Conservation (phyloP, 1,140 invertebrate genomes). For the Ostrea denselamellosa region DNA sequence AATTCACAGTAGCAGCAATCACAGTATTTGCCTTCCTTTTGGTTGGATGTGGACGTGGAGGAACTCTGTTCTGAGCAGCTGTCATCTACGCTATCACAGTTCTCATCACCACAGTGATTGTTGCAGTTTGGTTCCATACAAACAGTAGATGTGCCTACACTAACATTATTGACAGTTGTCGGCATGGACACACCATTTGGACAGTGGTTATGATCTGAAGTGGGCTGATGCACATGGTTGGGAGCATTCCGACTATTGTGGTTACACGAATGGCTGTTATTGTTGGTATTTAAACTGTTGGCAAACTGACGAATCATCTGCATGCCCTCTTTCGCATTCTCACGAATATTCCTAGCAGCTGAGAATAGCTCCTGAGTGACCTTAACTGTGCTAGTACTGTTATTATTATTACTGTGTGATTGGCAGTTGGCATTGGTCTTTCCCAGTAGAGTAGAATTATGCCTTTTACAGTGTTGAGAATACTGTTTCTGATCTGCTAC, state of each 20-base stretch:
- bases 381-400: conserved; percentile 43
- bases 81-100: conserved; percentile 77
- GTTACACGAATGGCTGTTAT: conserved; percentile 53
- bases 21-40: conserved; percentile 84
- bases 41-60: conserved; percentile 79
- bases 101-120: conserved; percentile 74
- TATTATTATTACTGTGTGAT: conserved; percentile 42
- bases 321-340: conserved; percentile 60
- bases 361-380: conserved; percentile 58
- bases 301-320: conserved; percentile 63
- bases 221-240: conserved; percentile 41
- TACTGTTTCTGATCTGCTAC: conserved; percentile 54
- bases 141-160: conserved; percentile 72
- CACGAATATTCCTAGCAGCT: conserved; percentile 56
- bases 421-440: conserved; percentile 45
- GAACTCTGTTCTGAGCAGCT: conserved; percentile 82
- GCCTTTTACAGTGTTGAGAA: conserved; percentile 63
- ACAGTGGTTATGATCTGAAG: conserved; percentile 54
- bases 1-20: conserved; percentile 88
- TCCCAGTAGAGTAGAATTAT: conserved; percentile 51
- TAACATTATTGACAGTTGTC: conserved; percentile 71
- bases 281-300: conserved; percentile 59
- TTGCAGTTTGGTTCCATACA: conserved; percentile 75
- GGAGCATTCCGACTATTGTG: conserved; percentile 49
- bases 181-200: conserved; percentile 64